These are phyloP conservation scores for Mimas tiliae DNA, from an alignment of 2,888 invertebrate species.

Conservation along the genomic window DNA sequence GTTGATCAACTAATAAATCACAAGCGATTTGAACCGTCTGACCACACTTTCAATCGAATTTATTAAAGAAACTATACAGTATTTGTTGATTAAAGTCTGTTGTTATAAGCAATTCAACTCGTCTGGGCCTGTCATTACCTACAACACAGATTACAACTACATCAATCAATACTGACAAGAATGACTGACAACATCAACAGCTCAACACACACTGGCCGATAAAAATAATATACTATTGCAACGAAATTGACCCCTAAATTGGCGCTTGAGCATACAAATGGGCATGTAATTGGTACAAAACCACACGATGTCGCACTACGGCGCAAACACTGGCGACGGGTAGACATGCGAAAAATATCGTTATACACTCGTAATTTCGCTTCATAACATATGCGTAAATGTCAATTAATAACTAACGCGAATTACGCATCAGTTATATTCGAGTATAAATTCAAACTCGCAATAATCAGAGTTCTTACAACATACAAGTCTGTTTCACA, in stretches of 20 bases:
- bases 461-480: no score
- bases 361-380: no score
- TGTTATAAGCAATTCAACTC: neutral
- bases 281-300: slow-evolving; percentile 51
- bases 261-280: slow-evolving; percentile 47
- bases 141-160: neutral
- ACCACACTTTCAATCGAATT: no score
- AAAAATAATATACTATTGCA: slow-evolving; percentile 32
- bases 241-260: slow-evolving; percentile 40
- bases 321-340: slow-evolving; percentile 47
- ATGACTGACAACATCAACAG: neutral
- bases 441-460: no score
- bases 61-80: no score
- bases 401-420: neutral
- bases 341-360: slow-evolving; percentile 36
- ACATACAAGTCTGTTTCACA: neutral
- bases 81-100: no score
- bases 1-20: no score
- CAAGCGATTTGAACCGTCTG: no score
- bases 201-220: slow-evolving; percentile 20
- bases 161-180: slow-evolving; percentile 7
- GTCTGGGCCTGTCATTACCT: neutral
- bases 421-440: neutral
- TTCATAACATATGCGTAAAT: neutral
- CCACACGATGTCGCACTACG: slow-evolving; percentile 55